phyloP scores from a whole-genome alignment of 2,113 vertebrate species.

The Girardinichthys multiradiatus region DNA sequence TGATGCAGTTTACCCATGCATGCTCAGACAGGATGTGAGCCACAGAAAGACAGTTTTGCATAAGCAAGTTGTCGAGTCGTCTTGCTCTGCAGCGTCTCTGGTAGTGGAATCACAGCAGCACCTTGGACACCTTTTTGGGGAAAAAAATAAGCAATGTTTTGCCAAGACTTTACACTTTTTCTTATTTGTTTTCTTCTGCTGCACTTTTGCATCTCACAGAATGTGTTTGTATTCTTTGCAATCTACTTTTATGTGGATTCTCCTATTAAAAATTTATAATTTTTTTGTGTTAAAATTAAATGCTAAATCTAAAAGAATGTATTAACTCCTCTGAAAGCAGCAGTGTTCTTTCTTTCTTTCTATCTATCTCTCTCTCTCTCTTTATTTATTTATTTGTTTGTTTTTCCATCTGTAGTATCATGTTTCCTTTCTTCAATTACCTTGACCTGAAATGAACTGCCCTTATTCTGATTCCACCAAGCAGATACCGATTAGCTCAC shows the following conservation, averaged over 20 bases:
- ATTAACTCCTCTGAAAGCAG: not conserved
- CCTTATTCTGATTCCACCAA: conserved; percentile 1
- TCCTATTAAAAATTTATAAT: not conserved
- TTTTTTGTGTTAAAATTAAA: not conserved
- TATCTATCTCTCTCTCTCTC: too few relatives aligned
- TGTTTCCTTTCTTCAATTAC: conserved; percentile 16
- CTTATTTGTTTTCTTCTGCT: not conserved
- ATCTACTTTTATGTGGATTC: not conserved
- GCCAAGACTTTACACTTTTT: not conserved
- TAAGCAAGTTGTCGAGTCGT: conserved; percentile 3
- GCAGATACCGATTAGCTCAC: conserved; percentile 13
- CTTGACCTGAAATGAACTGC: conserved; percentile 44
- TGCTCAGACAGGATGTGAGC: conserved; percentile 9
- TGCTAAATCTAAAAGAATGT: too few relatives aligned
- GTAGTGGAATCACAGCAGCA: not conserved
- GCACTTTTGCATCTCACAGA: too few relatives aligned
- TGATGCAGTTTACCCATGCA: conserved; percentile 6
- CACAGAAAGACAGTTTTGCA: conserved; percentile 2
- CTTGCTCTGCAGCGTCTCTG: not conserved
- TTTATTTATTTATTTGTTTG: not conserved
- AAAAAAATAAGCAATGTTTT: not conserved
- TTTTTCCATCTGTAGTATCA: conserved; percentile 8
- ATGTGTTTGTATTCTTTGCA: not conserved
- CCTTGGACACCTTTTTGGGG: not conserved
- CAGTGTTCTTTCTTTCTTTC: not conserved